phyloP scores from a whole-genome alignment of 2,113 vertebrate species.

The Austrofundulus limnaeus region DNA sequence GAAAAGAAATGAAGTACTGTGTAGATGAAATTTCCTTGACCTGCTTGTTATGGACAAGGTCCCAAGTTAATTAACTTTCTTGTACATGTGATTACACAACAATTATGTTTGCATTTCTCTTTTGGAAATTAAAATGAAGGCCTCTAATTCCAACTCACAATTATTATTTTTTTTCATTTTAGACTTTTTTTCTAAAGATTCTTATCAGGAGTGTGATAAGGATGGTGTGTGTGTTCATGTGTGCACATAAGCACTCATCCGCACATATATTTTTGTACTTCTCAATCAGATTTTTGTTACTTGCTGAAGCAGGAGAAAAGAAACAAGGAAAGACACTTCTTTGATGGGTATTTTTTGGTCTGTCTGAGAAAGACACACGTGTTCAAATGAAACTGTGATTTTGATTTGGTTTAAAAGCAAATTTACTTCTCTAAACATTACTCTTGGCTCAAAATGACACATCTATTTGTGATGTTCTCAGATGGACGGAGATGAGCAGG shows the following conservation, averaged over 20 bases:
- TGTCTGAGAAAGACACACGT: slow-evolving; percentile 40
- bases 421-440: slow-evolving; percentile 52
- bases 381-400: slow-evolving; percentile 34
- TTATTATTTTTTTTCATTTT: slow-evolving; percentile 57
- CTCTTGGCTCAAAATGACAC: slow-evolving; percentile 48
- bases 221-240: slow-evolving; percentile 24
- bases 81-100: slow-evolving; percentile 49
- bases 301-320: slow-evolving; percentile 26
- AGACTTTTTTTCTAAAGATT: slow-evolving; percentile 51
- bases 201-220: slow-evolving; percentile 53
- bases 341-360: slow-evolving; percentile 26
- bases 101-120: slow-evolving; percentile 62
- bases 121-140: slow-evolving; percentile 62
- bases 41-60: slow-evolving; percentile 64
- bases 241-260: too few species aligned
- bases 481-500: slow-evolving; percentile 42
- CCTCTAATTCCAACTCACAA: slow-evolving; percentile 54
- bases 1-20: slow-evolving; percentile 45
- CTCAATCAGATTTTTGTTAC: slow-evolving; percentile 38
- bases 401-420: slow-evolving; percentile 37
- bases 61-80: slow-evolving; percentile 67
- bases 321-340: background rate
- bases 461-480: slow-evolving; percentile 47
- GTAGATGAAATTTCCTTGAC: slow-evolving; percentile 66
- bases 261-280: slow-evolving; percentile 32